A percentile compares a stretch with the other conserved stretches of the same genome.
Conservation (phyloP, 2,113 vertebrate species). For the Gobio gobio region DNA sequence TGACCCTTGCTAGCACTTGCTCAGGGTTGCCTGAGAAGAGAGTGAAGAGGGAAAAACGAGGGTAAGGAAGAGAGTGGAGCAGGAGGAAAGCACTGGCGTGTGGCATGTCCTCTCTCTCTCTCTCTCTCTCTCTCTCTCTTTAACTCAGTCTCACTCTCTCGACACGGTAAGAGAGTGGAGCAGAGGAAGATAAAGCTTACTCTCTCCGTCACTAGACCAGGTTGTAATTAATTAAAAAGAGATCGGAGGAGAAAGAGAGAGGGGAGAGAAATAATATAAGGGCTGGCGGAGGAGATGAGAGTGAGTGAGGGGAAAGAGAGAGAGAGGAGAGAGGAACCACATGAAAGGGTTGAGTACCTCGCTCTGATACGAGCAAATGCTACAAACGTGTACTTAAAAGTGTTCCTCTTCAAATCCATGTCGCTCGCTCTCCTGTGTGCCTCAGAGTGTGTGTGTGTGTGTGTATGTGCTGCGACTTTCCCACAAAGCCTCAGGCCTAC, state of each 20-base stretch:
- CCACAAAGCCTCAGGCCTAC: slow-evolving; percentile 60
- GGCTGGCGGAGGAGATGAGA: slow-evolving; percentile 58
- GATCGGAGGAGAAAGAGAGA: slow-evolving; percentile 55
- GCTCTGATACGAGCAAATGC: slow-evolving; percentile 62
- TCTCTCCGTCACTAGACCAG: slow-evolving; percentile 80
- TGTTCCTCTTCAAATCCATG: slow-evolving; percentile 59
- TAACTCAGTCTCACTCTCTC: slow-evolving; percentile 69
- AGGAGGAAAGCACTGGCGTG: slow-evolving; percentile 55
- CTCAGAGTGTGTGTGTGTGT: slow-evolving; percentile 43
- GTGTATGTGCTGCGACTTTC: slow-evolving; percentile 47
- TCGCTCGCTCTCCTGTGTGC: slow-evolving; percentile 52
- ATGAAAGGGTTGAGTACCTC: slow-evolving; percentile 58
- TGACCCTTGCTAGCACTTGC: slow-evolving; percentile 99
- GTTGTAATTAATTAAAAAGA: slow-evolving; percentile 96
- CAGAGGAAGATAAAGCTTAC: slow-evolving; percentile 90
- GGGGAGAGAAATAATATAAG: slow-evolving; percentile 64
- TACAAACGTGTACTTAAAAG: slow-evolving; percentile 63
- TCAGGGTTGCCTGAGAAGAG: slow-evolving; percentile 87
- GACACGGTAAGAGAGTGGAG: slow-evolving; percentile 83
- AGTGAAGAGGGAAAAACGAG: slow-evolving; percentile 69
- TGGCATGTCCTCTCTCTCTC: slow-evolving; percentile 52
- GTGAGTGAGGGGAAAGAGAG: slow-evolving; percentile 41
- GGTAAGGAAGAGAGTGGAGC: slow-evolving; percentile 54
- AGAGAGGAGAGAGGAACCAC: slow-evolving; percentile 44
- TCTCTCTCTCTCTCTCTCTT: slow-evolving; percentile 34